Evolutionary conservation across 2,888 invertebrate genomes (phyloP).

Genomic region (Ptychoptera contaminata): DNA sequence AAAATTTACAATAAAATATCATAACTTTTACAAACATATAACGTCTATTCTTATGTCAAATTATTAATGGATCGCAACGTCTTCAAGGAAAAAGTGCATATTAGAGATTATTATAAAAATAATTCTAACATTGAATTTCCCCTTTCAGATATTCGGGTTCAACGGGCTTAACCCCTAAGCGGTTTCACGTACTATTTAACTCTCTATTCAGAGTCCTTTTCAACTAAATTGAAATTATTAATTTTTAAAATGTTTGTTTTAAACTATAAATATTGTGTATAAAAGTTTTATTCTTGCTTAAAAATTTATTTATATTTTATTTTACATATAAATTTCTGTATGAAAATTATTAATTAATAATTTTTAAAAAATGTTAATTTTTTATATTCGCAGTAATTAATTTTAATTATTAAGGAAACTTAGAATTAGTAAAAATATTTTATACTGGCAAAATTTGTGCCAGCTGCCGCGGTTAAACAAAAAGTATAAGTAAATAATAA

Average conservation of each 20-base stretch:
- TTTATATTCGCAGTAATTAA: conserved; percentile 32
- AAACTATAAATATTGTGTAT: conserved; percentile 24
- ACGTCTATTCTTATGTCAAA: too few relatives aligned
- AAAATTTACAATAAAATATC: too few relatives aligned
- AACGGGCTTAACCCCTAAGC: too few relatives aligned
- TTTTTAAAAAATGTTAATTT: conserved; percentile 29
- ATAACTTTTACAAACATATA: too few relatives aligned
- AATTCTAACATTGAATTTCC: too few relatives aligned
- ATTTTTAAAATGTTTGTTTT: conserved; percentile 15
- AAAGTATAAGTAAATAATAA: conserved; percentile 38
- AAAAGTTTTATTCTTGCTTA: conserved; percentile 35
- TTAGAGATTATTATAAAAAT: too few relatives aligned
- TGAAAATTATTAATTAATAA: conserved; percentile 25
- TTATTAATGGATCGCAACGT: too few relatives aligned
- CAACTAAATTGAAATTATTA: too few relatives aligned
- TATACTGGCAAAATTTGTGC: conserved; percentile 49
- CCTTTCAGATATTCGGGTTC: too few relatives aligned
- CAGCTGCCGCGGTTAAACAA: conserved; percentile 57
- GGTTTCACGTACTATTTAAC: too few relatives aligned
- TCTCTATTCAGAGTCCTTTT: too few relatives aligned
- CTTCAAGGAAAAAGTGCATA: too few relatives aligned
- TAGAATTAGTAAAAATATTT: conserved; percentile 41
- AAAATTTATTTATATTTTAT: conserved; percentile 35
- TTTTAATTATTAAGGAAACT: conserved; percentile 42
- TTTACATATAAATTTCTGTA: conserved; percentile 40